Conservation (phyloP, 2,888 invertebrate species). For the Yponomeuta sedellus region DNA sequence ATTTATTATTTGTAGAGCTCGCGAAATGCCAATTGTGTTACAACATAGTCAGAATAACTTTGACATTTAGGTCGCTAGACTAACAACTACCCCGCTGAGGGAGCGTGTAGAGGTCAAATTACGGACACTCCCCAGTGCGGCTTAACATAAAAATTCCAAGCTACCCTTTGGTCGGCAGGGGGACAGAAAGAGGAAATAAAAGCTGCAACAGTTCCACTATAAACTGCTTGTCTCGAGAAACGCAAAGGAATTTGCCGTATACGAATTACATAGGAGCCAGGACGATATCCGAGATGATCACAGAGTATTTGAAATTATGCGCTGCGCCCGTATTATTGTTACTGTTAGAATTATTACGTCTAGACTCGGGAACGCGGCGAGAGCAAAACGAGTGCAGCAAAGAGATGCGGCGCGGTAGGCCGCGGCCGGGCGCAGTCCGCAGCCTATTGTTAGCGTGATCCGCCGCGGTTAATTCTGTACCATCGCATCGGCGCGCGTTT, state of each 20-base stretch:
- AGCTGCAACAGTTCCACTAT: not conserved
- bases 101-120: not conserved
- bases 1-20: not conserved
- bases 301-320: constrained; percentile 34
- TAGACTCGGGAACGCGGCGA: constrained; percentile 63
- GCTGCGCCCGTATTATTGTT: constrained; percentile 48
- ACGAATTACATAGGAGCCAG: constrained; percentile 5
- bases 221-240: constrained; percentile 7
- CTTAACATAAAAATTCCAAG: not conserved
- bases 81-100: not conserved
- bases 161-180: not conserved
- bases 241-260: constrained; percentile 11
- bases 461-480: constrained; percentile 53
- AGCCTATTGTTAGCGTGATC: constrained; percentile 70
- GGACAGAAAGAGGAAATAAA: not conserved
- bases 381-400: constrained; percentile 52
- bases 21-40: not conserved
- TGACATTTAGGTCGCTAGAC: constrained; percentile 1
- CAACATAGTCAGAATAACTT: not conserved
- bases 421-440: constrained; percentile 23
- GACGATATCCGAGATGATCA: constrained; percentile 12
- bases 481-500: constrained; percentile 38
- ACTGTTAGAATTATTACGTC: constrained; percentile 64
- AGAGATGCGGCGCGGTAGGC: constrained; percentile 2
- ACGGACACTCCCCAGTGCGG: not conserved